These are phyloP conservation scores for Neria commutata DNA, from an alignment of 2,888 invertebrate species.

Conservation along the genomic window DNA sequence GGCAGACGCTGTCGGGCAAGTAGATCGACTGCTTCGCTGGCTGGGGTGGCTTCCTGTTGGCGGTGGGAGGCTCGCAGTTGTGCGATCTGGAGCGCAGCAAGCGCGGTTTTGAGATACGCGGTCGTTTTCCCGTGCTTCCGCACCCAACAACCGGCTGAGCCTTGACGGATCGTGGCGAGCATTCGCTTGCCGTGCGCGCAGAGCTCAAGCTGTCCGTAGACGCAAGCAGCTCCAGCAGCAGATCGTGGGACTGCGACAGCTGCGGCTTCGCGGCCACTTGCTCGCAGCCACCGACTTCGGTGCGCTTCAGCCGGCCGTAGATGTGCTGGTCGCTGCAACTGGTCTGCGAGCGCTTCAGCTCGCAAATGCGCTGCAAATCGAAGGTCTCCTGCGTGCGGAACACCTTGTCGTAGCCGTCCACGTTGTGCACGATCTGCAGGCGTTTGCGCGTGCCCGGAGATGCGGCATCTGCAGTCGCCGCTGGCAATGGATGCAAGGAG, in stretches of 20 bases:
- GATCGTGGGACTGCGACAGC: conserved; percentile 5
- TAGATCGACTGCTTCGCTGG: conserved; percentile 31
- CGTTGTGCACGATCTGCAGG: conserved; percentile 58
- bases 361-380: conserved; percentile 56
- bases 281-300: conserved; percentile 1
- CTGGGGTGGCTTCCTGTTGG: not conserved
- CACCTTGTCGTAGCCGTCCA: conserved; percentile 53
- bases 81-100: conserved; percentile 24
- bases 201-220: conserved; percentile 15
- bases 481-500: conserved; percentile 13
- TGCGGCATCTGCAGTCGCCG: conserved; percentile 23
- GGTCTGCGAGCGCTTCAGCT: conserved; percentile 49
- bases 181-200: not conserved
- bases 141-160: not conserved
- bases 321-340: conserved; percentile 58
- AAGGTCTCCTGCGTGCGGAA: conserved; percentile 59
- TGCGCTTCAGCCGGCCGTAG: conserved; percentile 47
- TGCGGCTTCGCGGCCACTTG: not conserved
- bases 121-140: conserved; percentile 13
- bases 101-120: conserved; percentile 40
- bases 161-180: not conserved
- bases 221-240: conserved; percentile 21
- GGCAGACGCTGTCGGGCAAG: conserved; percentile 52
- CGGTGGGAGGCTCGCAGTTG: not conserved
- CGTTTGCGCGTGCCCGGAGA: not conserved